Conservation (phyloP, 2,888 invertebrate species). For the Agrotis puta region DNA sequence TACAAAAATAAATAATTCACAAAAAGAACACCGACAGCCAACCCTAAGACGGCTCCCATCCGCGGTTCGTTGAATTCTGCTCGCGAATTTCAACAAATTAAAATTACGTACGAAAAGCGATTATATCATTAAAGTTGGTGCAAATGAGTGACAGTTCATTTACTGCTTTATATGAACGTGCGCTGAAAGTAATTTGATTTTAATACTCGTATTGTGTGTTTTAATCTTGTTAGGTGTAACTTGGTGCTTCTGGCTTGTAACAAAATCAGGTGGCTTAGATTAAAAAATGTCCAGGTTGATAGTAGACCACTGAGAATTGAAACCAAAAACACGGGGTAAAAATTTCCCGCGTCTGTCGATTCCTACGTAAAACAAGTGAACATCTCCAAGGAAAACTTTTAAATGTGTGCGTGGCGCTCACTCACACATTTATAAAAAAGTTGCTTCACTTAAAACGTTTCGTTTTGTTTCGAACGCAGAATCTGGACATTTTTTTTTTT, state of each 20-base stretch:
- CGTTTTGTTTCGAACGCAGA: too few species aligned
- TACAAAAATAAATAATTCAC: slow-evolving; percentile 33
- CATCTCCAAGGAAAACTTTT: too few species aligned
- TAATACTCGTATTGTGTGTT: slow-evolving; percentile 30
- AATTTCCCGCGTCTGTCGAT: too few species aligned
- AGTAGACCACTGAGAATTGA: too few species aligned
- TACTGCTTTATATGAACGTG: slow-evolving; percentile 31
- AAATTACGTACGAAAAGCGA: slow-evolving; percentile 66
- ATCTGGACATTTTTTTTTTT: too few species aligned
- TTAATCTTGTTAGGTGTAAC: slow-evolving; percentile 13
- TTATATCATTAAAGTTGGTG: slow-evolving; percentile 66
- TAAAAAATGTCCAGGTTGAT: too few species aligned
- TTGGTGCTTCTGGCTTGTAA: not conserved
- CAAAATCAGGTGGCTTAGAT: too few species aligned
- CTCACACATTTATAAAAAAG: too few species aligned
- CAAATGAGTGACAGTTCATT: slow-evolving; percentile 69
- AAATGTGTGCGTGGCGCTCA: too few species aligned
- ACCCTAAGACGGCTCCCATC: slow-evolving; percentile 44
- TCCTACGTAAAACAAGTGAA: too few species aligned
- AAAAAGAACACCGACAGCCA: slow-evolving; percentile 32
- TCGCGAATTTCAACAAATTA: slow-evolving; percentile 61
- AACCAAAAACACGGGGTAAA: too few species aligned
- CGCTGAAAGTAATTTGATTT: slow-evolving; percentile 56
- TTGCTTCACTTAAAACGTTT: too few species aligned
- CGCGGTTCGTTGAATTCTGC: slow-evolving; percentile 58